Evolutionary conservation across 1,140 invertebrate species (phyloP), one percentile per base, ranked within the genome.

Genomic region (Plutomurus gul): DNA sequence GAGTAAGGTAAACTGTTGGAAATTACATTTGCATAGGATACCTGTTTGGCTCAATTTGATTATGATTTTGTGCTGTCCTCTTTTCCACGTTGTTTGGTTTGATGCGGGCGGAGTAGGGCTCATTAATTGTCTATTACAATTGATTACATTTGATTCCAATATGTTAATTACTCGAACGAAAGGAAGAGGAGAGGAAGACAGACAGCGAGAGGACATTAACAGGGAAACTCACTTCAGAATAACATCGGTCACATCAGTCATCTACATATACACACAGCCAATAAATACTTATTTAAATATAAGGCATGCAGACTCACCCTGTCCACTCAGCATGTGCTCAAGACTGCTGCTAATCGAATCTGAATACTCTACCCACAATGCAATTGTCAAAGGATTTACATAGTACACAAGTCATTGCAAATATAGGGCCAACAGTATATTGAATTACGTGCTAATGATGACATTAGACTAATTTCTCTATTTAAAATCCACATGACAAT

Each of bases 141-240:
- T 33, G 27, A 65, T 65, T 65, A 30, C 56, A 33, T 27, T 65
- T 65, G 56, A 65, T n/a, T 65, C 51, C 10, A n/a, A 60, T 65
- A 65, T 65, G 30, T 65, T 65, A 33, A 65, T 65, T 36, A 65
- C 39, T 43, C 13, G n/a, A 65, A 18, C 36, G 56, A 65, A 65
- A 65, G 56, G 56, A 65, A 65, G 56, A 65, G 56, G 30, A 65
- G 0, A 7, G 11, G 39, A 43, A 43, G 10, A 43, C 39, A 43
- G n/a, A 8, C 39, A 43, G 37, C 5, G 39, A 43, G 10, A 43
- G 37, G n/a, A n/a, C n/a, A n/a, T n/a, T n/a, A n/a, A 43, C 39
- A 43, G 39, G 39, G 39, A 43, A 43, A 43, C 39, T 43, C 39
- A 43, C 39, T 43, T 43, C 11, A 43, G 10, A 10, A 43, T n/a